Evolutionary conservation across 1,140 invertebrate genomes (phyloP).

Genomic region (Zaprionus kolodkinae): DNA sequence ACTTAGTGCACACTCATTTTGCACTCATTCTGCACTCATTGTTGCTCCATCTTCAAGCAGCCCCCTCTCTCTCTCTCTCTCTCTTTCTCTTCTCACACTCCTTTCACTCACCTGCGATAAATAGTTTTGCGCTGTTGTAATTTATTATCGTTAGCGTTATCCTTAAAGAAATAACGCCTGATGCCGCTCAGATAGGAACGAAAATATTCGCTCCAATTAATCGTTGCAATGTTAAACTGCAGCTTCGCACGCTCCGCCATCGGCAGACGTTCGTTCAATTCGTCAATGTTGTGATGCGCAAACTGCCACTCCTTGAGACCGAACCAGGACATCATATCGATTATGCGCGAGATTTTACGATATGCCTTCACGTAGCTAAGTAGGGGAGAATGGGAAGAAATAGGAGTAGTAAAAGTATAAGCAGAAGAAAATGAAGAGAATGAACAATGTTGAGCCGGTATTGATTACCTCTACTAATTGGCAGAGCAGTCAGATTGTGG

Average conservation of each 20-base stretch:
- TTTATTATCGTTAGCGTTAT: conserved; percentile 83
- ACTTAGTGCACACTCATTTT: conserved; percentile 56
- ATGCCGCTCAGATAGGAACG: conserved; percentile 86
- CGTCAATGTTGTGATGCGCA: conserved; percentile 82
- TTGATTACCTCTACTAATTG: conserved; percentile 57
- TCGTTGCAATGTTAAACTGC: conserved; percentile 85
- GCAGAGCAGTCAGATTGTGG: background rate
- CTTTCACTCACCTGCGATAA: conserved; percentile 81
- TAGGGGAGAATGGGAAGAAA: background rate
- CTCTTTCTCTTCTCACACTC: background rate
- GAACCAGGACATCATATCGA: conserved; percentile 84
- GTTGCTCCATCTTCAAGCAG: too few species aligned
- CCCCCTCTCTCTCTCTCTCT: too few species aligned
- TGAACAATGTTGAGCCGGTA: conserved; percentile 6
- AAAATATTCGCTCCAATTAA: conserved; percentile 87
- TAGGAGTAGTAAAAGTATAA: background rate
- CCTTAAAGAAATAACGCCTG: conserved; percentile 86
- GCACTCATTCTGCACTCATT: background rate
- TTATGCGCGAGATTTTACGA: conserved; percentile 79
- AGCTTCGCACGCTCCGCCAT: conserved; percentile 63
- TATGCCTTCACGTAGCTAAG: conserved; percentile 74
- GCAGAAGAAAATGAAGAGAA: background rate
- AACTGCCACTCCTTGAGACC: conserved; percentile 83
- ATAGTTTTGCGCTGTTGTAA: conserved; percentile 82
- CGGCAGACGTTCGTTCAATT: conserved; percentile 73